Evolutionary conservation across 2,113 vertebrate genomes (phyloP).

Genomic region (Ginglymostoma cirratum): DNA sequence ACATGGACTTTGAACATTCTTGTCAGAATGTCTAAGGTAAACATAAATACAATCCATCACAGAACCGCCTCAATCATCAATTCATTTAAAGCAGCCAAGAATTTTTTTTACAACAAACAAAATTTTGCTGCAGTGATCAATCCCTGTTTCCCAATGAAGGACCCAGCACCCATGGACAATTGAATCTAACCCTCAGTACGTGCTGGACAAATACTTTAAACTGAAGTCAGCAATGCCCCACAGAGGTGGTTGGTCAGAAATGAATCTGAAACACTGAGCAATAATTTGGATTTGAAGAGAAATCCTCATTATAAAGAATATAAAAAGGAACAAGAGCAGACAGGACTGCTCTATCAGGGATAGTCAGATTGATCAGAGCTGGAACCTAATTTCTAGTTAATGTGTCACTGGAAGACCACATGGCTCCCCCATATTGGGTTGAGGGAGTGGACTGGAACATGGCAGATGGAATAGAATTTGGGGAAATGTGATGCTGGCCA

Average conservation of each 20-base stretch:
- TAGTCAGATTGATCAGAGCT: background rate
- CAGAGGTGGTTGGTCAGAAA: background rate
- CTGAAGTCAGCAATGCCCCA: background rate
- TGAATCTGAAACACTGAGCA: background rate
- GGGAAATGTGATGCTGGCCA: background rate
- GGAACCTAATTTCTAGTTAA: background rate
- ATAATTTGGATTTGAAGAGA: background rate
- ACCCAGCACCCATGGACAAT: background rate
- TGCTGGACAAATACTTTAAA: background rate
- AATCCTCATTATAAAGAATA: background rate
- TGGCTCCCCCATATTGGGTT: too few relatives aligned
- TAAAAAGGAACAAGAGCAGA: background rate
- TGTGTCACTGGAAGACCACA: background rate
- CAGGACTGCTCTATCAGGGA: background rate
- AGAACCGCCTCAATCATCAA: background rate
- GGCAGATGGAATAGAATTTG: background rate
- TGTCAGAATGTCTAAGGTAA: background rate
- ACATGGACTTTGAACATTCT: background rate
- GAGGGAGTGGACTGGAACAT: background rate
- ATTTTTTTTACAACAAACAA: background rate
- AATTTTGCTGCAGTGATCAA: background rate
- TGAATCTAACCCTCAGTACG: background rate
- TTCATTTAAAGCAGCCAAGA: background rate
- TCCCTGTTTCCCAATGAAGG: background rate
- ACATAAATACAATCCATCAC: background rate